Evolutionary conservation across 2,888 invertebrate genomes (phyloP).

Genomic region (Pterostichus niger): DNA sequence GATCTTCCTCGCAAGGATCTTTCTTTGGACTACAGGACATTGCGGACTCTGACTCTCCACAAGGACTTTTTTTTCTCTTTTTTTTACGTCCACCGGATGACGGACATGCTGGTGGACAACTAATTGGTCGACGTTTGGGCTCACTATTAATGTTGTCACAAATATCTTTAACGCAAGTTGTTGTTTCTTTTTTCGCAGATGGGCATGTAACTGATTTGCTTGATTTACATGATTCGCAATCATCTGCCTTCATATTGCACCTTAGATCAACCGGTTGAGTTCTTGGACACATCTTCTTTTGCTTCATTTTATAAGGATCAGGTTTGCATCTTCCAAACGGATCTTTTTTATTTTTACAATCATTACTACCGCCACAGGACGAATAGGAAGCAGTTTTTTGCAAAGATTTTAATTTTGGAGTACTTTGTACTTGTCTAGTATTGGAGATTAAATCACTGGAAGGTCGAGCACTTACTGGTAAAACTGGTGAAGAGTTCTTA

Average conservation of each 20-base stretch:
- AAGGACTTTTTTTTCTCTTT: conserved; percentile 3
- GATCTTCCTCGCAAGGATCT: conserved; percentile 59
- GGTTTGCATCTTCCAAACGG: conserved; percentile 15
- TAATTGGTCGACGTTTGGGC: background rate
- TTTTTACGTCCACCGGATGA: background rate
- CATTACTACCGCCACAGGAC: background rate
- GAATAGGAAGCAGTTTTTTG: background rate
- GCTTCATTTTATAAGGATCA: background rate
- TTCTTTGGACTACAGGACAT: background rate
- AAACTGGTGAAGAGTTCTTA: background rate
- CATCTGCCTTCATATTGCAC: background rate
- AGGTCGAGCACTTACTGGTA: background rate
- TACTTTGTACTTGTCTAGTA: conserved; percentile 2
- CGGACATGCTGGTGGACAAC: background rate
- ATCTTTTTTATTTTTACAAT: background rate
- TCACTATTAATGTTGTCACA: background rate
- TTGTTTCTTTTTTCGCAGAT: background rate
- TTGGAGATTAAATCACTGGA: background rate
- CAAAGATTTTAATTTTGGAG: background rate
- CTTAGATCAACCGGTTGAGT: background rate
- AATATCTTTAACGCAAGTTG: conserved; percentile 3
- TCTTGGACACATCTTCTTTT: background rate
- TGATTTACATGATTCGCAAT: conserved; percentile 1
- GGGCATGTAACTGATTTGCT: background rate
- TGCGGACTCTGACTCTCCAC: background rate